Evolutionary conservation across 2,797 vertebrate species (phyloP).

Genomic region (Lophius americanus): DNA sequence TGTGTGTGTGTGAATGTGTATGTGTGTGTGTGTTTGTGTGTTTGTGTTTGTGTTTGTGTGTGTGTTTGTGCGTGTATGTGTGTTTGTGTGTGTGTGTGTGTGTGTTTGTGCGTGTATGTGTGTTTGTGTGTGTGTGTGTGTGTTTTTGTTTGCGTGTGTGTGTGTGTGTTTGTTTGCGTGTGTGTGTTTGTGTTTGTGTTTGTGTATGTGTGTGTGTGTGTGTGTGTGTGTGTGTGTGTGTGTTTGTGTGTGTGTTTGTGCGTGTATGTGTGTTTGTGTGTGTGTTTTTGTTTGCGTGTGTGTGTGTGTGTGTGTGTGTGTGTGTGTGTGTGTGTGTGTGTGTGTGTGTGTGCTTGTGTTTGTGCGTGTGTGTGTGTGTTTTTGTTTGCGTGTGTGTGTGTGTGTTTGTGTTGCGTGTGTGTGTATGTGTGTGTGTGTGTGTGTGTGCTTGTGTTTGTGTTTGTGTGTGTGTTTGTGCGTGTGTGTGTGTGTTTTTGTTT

Average conservation of each 20-base stretch:
- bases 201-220: slow-evolving; percentile 1
- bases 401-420: neutral
- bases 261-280: slow-evolving; percentile 3
- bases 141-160: slow-evolving; percentile 9
- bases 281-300: no score
- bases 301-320: slow-evolving; percentile 5
- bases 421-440: no score
- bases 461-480: no score
- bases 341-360: no score
- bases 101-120: slow-evolving; percentile 2
- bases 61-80: neutral
- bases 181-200: neutral
- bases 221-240: slow-evolving; percentile 2
- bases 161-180: neutral
- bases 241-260: neutral
- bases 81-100: slow-evolving; percentile 1
- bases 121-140: neutral
- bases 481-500: neutral
- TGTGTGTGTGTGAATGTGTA: neutral
- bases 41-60: neutral
- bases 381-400: slow-evolving; percentile 5
- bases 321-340: neutral
- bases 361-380: no score
- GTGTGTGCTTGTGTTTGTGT: no score
- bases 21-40: neutral